Base-by-base conservation (phyloP, 2,797 vertebrate species). In the Aphelocoma californica region DNA sequence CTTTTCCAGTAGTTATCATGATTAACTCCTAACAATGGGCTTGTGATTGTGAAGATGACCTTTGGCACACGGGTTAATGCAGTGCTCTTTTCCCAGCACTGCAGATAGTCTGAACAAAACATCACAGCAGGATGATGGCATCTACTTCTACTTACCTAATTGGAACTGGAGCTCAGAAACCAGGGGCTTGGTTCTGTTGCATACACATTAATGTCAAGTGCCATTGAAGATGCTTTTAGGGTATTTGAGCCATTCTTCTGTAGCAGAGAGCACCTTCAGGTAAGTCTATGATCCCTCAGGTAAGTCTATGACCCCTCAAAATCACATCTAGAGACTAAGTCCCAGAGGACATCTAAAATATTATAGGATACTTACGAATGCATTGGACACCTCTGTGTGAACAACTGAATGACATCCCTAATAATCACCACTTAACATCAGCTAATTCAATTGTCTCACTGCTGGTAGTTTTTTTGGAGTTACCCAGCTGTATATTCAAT, bases 21-120 rank as follows among this genome's bases (percentile, higher is more conserved):
- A 93, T 82, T 93, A 94, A 85, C 67, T 92, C 45, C 48, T 79
- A 80, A 89, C 85, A 86, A 83, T 83, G n/a, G 54, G 31, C n/a
- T 86, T 78, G 23, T 81, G 89, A 93, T 83, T 93, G 78, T 91
- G 42, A 77, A 80, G 34, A 69, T 82, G 91, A 91, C 84, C 78
- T 93, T 54, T 82, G 84, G 45, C 69, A 67, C 1, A 0, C 4
- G 16, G 42, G 53, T 69, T 92, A 82, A 82, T 54, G 40, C 50
- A 70, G n/a, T 24, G 54, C 42, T 75, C 47, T 74, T 80, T 89
- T 48, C 69, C 13, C 53, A 4, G 1, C 56, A 77, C 34, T 47
- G 36, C 36, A 80, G 67, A 74, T 71, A 64, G 66, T 60, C 45
- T 78, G 93, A 75, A 81, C 42, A 92, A 92, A 80, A 42, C 65